These are phyloP conservation scores for Stenchaetothrips biformis DNA, from an alignment of 2,888 invertebrate genomes.

Conservation along the genomic window DNA sequence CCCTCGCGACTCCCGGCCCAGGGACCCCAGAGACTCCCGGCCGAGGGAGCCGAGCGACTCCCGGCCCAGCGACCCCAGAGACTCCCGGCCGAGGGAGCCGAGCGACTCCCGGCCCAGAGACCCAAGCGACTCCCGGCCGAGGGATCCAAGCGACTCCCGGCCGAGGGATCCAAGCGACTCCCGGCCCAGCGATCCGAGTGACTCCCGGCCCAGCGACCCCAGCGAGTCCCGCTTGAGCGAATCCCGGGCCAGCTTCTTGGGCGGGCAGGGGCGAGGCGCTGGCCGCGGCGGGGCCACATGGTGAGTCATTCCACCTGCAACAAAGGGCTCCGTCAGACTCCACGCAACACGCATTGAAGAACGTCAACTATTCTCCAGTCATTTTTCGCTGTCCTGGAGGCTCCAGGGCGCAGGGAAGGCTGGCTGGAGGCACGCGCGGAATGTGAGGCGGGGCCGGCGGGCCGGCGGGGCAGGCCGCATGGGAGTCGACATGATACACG, in stretches of 20 bases:
- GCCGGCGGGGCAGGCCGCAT: too few relatives aligned
- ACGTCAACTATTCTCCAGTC: too few relatives aligned
- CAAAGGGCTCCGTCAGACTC: background rate
- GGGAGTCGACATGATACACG: too few relatives aligned
- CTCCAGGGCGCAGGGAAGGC: too few relatives aligned
- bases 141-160: background rate
- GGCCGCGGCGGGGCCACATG: slow-evolving; percentile 14
- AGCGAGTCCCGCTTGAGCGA: background rate
- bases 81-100: background rate
- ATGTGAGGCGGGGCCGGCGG: too few relatives aligned
- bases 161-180: background rate
- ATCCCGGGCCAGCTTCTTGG: background rate
- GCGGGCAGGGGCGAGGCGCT: slow-evolving; percentile 2
- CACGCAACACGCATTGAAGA: background rate
- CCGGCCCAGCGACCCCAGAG: background rate
- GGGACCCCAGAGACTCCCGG: background rate
- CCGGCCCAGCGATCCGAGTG: background rate
- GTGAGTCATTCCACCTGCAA: slow-evolving; percentile 15
- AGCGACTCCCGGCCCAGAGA: background rate
- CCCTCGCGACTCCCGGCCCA: background rate
- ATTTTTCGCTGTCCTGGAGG: too few relatives aligned
- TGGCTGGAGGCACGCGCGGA: too few relatives aligned
- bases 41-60: background rate
- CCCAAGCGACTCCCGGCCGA: background rate
- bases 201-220: slow-evolving; percentile 3